Conservation (phyloP, 2,113 vertebrate species). For the Thalassoma bifasciatum region DNA sequence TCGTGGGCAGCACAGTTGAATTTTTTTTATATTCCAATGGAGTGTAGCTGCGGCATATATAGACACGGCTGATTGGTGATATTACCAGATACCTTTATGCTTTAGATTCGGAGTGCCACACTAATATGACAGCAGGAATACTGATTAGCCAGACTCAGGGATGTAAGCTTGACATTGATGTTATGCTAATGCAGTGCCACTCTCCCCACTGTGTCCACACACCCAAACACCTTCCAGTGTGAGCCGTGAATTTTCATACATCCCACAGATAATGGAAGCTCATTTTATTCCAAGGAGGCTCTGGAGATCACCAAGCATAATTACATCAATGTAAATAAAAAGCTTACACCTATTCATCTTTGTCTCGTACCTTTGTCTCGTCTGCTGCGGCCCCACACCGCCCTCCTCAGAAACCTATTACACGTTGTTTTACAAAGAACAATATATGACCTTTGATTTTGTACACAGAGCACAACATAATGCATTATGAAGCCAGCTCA, state of each 20-base stretch:
- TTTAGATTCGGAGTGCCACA: constrained; percentile 63
- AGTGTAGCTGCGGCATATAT: constrained; percentile 19
- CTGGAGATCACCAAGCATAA: constrained; percentile 34
- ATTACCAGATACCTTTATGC: constrained; percentile 52
- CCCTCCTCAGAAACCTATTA: constrained; percentile 14
- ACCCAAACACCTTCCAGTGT: constrained; percentile 44
- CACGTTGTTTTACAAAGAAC: constrained; percentile 21
- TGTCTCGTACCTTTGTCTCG: constrained; percentile 41
- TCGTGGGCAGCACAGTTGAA: constrained; percentile 18
- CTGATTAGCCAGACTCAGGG: constrained; percentile 63
- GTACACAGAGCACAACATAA: constrained; percentile 3
- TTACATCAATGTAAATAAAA: constrained; percentile 60
- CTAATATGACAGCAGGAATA: constrained; percentile 64
- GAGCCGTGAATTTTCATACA: constrained; percentile 57
- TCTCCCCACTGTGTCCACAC: constrained; percentile 57
- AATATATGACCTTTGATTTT: constrained; percentile 45
- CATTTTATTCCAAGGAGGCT: constrained; percentile 55
- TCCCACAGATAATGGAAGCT: constrained; percentile 55
- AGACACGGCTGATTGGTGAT: constrained; percentile 48
- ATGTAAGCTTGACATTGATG: constrained; percentile 68
- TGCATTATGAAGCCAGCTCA: constrained; percentile 47
- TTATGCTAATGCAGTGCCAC: constrained; percentile 71
- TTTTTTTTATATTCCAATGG: constrained; percentile 50
- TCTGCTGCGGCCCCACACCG: neutral
- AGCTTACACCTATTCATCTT: constrained; percentile 51